Evolutionary conservation across 2,888 invertebrate species (phyloP), one percentile per base, ranked within the genome.

Genomic region (Sinelater perroti): DNA sequence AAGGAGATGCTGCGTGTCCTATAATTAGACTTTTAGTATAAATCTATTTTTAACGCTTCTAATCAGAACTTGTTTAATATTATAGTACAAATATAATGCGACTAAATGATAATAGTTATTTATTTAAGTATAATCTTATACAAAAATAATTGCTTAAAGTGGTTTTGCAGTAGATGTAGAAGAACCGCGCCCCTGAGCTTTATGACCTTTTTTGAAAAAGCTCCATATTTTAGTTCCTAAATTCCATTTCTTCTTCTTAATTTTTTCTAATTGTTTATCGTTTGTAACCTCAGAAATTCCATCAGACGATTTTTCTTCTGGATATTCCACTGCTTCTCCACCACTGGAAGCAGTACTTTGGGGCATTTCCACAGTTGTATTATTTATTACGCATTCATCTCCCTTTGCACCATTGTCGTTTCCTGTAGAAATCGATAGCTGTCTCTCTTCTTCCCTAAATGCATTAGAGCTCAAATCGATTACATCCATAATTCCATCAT

Each of bases 181-280:
- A n/a, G 35, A 35, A 16, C 16, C 35, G 3, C 18, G 35, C 1
- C 10, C 35, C 3, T 5, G 1, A 17, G 17, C 18, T 14, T 44
- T 76, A 72, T 2, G 75, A 69, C 66, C 76, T 77, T 58, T 73
- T 72, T 1, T 82, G 77, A 8, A 81, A 81, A 56, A 76, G 72
- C 36, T 75, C 78, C 11, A 83, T 72, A 17, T 79, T 62, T 49
- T 82, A 72, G 11, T 83, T 52, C 59, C 82, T 70, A 54, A 78
- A 73, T 1, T 67, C 60, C 3, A 82, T 67, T 73, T 84, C 80
- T 53, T 81, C 79, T 49, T 67, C 47, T 66, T 88, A 87, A 21
- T 85, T 71, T 13, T 77, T 77, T 0, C 75, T 74, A n/a, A n/a
- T n/a, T 33, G 81, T 81, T 2, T 87, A 81, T 21, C 85, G 79